phyloP scores from a whole-genome alignment of 2,113 vertebrate species.

The Dicentrarchus labrax region DNA sequence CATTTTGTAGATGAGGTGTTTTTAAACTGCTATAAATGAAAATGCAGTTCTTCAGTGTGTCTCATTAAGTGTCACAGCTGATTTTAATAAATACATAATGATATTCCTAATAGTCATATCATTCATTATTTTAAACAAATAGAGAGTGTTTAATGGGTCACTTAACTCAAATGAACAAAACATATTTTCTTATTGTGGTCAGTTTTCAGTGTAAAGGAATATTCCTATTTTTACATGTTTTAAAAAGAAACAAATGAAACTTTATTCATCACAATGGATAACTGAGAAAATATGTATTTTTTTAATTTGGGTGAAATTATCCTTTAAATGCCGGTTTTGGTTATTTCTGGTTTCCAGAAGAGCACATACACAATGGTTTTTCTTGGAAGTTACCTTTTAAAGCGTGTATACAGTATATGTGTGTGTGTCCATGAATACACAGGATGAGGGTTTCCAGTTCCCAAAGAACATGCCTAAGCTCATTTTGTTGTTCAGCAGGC shows the following conservation, averaged over 20 bases:
- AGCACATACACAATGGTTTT: too few relatives aligned
- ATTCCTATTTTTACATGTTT: too few relatives aligned
- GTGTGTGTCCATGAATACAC: conserved; percentile 2
- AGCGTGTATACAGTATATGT: not conserved
- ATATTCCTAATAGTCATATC: not conserved
- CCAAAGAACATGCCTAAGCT: conserved; percentile 59
- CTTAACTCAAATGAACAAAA: not conserved
- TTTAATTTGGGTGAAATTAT: not conserved
- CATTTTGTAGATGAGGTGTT: conserved; percentile 16
- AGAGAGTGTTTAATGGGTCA: not conserved
- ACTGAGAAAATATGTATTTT: not conserved
- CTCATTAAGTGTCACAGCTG: conserved; percentile 4
- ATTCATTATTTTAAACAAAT: not conserved
- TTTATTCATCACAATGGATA: not conserved
- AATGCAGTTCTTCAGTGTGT: not conserved
- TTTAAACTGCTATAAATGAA: conserved; percentile 36
- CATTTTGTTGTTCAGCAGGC: conserved; percentile 50
- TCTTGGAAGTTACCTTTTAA: too few relatives aligned
- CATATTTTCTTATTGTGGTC: not conserved
- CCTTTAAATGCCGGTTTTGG: not conserved
- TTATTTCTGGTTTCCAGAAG: not conserved
- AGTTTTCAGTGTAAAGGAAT: not conserved
- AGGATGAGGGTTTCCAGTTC: conserved; percentile 21
- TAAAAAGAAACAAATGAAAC: too few relatives aligned
- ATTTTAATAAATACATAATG: not conserved